Conservation (phyloP, 2,888 invertebrate genomes). For the Drosophila histrio region DNA sequence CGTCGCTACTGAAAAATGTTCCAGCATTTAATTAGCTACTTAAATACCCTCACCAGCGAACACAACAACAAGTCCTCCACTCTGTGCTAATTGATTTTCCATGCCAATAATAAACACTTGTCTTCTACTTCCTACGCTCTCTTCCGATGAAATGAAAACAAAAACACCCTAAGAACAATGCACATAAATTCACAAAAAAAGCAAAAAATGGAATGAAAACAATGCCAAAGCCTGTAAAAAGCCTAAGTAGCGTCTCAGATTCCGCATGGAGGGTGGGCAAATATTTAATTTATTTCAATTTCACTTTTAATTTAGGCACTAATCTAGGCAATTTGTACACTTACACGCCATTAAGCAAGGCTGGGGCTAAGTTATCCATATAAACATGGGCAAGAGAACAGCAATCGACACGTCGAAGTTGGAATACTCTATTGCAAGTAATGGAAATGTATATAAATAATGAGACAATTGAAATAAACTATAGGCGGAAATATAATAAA, state of each 20-base stretch:
- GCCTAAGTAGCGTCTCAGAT: conserved; percentile 26
- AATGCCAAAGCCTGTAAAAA: conserved; percentile 20
- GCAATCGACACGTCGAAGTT: conserved; percentile 22
- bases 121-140: conserved; percentile 7
- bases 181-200: conserved; percentile 58
- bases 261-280: conserved; percentile 48
- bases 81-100: conserved; percentile 68
- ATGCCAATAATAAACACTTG: conserved; percentile 68
- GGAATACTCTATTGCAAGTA: conserved; percentile 29
- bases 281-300: conserved; percentile 80
- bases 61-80: conserved; percentile 34
- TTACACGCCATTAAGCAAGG: conserved; percentile 75
- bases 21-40: conserved; percentile 53
- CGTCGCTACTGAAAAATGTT: conserved; percentile 33
- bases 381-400: conserved; percentile 14
- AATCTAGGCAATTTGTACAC: conserved; percentile 80
- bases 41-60: conserved; percentile 11
- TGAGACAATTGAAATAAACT: background rate
- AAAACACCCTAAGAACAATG: conserved; percentile 24
- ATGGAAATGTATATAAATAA: no score
- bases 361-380: conserved; percentile 25
- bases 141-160: background rate
- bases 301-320: conserved; percentile 79
- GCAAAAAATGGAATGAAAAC: conserved; percentile 36
- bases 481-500: background rate